Conservation (phyloP, 2,797 vertebrate species). For the Hyperoplus immaculatus region DNA sequence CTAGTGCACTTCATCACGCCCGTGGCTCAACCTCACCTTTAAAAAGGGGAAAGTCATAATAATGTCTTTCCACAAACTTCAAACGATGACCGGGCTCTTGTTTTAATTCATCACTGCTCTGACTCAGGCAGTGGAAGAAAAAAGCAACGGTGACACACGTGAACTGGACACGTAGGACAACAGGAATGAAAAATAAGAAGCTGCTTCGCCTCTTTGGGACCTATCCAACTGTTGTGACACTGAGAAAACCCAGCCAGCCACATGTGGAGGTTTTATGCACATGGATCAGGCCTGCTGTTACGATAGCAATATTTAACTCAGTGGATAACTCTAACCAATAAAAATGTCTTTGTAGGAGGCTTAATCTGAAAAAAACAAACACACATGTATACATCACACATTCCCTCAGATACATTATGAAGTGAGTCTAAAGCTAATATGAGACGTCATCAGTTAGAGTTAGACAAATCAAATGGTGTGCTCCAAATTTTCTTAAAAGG, state of each 20-base stretch:
- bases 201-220: slow-evolving; percentile 65
- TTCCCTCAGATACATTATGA: background rate
- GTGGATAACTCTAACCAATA: background rate
- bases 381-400: background rate
- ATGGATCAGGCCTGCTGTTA: slow-evolving; percentile 35
- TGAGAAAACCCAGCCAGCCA: slow-evolving; percentile 64
- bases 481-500: too few species aligned
- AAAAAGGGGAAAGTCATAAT: slow-evolving; percentile 78
- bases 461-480: background rate
- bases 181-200: slow-evolving; percentile 76
- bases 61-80: slow-evolving; percentile 78
- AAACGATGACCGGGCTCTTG: slow-evolving; percentile 71
- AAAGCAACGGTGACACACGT: slow-evolving; percentile 69
- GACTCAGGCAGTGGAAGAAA: slow-evolving; percentile 65
- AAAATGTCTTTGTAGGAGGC: background rate
- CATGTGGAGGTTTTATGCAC: slow-evolving; percentile 56
- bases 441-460: background rate
- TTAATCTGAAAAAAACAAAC: background rate
- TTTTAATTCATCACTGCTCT: slow-evolving; percentile 73
- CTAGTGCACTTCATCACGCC: slow-evolving; percentile 68
- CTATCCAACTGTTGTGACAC: slow-evolving; percentile 64
- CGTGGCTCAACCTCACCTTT: slow-evolving; percentile 82
- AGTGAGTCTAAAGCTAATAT: background rate
- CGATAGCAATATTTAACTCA: slow-evolving; percentile 12
- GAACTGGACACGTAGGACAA: slow-evolving; percentile 73